Conservation (phyloP, 2,113 vertebrate genomes). For the Micromys minutus region DNA sequence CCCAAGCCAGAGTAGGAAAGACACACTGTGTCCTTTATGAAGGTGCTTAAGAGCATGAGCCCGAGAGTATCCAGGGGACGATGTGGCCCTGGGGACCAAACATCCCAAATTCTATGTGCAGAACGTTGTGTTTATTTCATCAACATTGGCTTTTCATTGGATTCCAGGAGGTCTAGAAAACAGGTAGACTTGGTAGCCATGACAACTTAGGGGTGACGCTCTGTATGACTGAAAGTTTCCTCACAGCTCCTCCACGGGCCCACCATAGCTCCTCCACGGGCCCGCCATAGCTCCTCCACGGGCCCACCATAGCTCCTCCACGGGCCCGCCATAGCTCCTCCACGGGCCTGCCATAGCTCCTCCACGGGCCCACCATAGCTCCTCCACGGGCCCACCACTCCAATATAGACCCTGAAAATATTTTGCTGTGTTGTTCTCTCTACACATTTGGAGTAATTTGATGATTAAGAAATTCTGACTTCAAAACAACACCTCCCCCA, state of each 20-base stretch:
- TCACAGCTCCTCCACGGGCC: too few species aligned
- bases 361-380: too few species aligned
- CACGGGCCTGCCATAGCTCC: too few species aligned
- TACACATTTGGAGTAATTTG: slow-evolving; percentile 11
- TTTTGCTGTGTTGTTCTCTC: slow-evolving; percentile 4
- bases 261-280: too few species aligned
- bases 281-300: too few species aligned
- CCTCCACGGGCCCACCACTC: not conserved
- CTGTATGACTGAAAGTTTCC: not conserved
- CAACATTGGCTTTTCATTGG: not conserved
- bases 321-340: too few species aligned
- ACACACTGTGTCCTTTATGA: not conserved
- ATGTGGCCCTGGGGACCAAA: not conserved
- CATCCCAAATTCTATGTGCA: not conserved
- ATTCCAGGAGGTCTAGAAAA: not conserved
- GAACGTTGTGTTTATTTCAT: not conserved
- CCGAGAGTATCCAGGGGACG: not conserved
- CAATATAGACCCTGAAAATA: slow-evolving; percentile 42
- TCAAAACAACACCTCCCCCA: slow-evolving; percentile 18
- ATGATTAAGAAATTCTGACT: not conserved
- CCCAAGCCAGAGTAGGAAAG: not conserved
- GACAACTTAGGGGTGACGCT: not conserved
- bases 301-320: too few species aligned
- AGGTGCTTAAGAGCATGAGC: not conserved
- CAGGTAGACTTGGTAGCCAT: not conserved